Evolutionary conservation across 2,888 invertebrate genomes (phyloP).

Genomic region (Meloe dianella): DNA sequence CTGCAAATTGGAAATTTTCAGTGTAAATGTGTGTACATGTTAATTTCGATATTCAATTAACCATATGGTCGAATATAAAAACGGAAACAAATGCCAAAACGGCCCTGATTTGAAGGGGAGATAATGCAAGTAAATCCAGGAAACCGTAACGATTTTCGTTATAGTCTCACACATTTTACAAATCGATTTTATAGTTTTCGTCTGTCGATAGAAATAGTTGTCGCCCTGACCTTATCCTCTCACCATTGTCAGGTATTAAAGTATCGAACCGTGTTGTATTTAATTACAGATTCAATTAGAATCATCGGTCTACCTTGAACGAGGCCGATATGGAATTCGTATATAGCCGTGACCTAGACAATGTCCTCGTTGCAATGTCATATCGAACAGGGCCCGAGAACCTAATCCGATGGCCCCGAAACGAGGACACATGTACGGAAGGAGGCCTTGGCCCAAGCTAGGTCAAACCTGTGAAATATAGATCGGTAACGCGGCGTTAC

Average conservation of each 20-base stretch:
- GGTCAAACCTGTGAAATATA: background rate
- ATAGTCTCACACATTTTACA: background rate
- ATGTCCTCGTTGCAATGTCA: constrained; percentile 19
- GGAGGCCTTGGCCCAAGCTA: constrained; percentile 9
- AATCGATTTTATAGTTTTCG: too few relatives aligned
- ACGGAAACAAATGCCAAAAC: constrained; percentile 16
- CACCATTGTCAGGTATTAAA: constrained; percentile 5
- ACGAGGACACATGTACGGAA: background rate
- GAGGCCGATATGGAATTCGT: constrained; percentile 20
- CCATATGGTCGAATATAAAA: constrained; percentile 22
- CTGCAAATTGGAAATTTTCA: constrained; percentile 58
- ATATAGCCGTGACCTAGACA: constrained; percentile 31
- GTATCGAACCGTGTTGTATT: constrained; percentile 17
- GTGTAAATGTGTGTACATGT: constrained; percentile 42
- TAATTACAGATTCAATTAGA: too few relatives aligned
- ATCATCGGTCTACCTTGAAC: constrained; percentile 21
- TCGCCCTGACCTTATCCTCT: background rate
- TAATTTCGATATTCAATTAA: constrained; percentile 19
- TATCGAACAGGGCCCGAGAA: constrained; percentile 17
- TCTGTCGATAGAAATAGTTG: too few relatives aligned
- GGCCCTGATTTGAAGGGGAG: constrained; percentile 21
- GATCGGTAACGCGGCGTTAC: too few relatives aligned
- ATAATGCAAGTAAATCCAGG: constrained; percentile 13
- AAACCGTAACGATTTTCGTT: constrained; percentile 6
- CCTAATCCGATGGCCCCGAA: constrained; percentile 17